Evolutionary conservation across 2,113 vertebrate species (phyloP), one percentile per base, ranked within the genome.

Genomic region (Nematolebias whitei): DNA sequence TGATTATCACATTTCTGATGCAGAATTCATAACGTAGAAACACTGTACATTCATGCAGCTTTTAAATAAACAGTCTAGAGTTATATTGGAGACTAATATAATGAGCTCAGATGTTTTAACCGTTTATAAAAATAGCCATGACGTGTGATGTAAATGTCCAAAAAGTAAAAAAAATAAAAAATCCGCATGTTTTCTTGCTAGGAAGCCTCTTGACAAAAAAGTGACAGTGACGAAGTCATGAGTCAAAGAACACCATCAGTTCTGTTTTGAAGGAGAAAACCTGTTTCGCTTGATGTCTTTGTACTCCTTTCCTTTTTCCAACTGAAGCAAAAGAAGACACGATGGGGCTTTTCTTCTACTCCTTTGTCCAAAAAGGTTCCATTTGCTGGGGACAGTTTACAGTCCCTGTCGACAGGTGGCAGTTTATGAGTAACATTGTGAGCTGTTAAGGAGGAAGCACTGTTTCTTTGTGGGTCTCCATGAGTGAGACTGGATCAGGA

Each of bases 1-100:
- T 39, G 63, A 88, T 85, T 70, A 82, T 78, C 71, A 79, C 43
- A 59, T 82, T 75, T 81, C 76, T 85, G 80, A 90, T 75, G 71
- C 78, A 87, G 65, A 77, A 82, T 29, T 57, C 16, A 56, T 74
- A 69, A 39, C 72, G 63, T 80, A 86, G 60, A 79, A 90, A 89
- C 71, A 84, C 82, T 85, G 82, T 87, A 88, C 83, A 88, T 80
- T 80, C 85, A 87, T 87, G 81, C 81, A 82, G 15, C 63, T 76
- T 71, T 71, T 78, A 79, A 72, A 88, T 65, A 77, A 63, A 76
- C 53, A 54, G 71, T 63, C 38, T 13, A 23, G 51, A 35, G 57
- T 48, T 76, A 54, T 2, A 44, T 72, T 49, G 35, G 26, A 71
- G 63, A 44, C 15, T n/a, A 23, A 50, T 40, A 62, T 50, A 12